Base-by-base conservation (phyloP, 2,797 vertebrate genomes). In the Aulostomus chinensis region DNA sequence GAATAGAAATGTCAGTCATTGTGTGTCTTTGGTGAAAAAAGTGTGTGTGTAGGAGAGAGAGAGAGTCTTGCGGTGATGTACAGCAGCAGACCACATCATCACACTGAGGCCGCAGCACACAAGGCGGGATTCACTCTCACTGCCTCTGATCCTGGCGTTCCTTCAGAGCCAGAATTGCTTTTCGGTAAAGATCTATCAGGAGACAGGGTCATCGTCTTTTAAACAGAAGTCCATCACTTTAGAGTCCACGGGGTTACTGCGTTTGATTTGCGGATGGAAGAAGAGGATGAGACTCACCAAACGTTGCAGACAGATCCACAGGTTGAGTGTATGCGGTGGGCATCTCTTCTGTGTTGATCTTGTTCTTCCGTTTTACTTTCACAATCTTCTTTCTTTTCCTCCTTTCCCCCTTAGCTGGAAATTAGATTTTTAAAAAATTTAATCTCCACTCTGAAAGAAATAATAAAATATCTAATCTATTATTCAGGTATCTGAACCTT, bases 111-210 rank as follows among this genome's bases (percentile, higher is more conserved):
- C 18, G 12, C 34, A 53, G 37, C 32, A 24, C 11, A 40, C 32
- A 43, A 39, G 37, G 39, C 26, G 54, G 7, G 46, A 20, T 43
- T 57, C 38, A 24, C 49, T 48, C 43, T 83, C 70, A 72, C 55
- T 84, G 73, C 40, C 70, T 68, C 67, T 85, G 84, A 55, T 87
- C 83, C 74, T 93, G 92, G 47, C 89, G 87, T 60, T 90, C 87
- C 89, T 91, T 94, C 68, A 94, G 82, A 66, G 92, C 90, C 81
- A 89, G 76, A 67, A 94, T 91, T 28, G 93, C 93, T 87, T 92
- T 92, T 74, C 89, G 76, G 85, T 94, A 94, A 58, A 94, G 91
- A 86, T 94, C 93, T 94, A 62, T 46, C 30, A 68, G 56, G 58
- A 86, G 66, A 87, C 47, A 87, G 41, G 62, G 45, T 62, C 9